phyloP scores from a whole-genome alignment of 2,888 invertebrate species.

The Schrankia costaestrigalis region DNA sequence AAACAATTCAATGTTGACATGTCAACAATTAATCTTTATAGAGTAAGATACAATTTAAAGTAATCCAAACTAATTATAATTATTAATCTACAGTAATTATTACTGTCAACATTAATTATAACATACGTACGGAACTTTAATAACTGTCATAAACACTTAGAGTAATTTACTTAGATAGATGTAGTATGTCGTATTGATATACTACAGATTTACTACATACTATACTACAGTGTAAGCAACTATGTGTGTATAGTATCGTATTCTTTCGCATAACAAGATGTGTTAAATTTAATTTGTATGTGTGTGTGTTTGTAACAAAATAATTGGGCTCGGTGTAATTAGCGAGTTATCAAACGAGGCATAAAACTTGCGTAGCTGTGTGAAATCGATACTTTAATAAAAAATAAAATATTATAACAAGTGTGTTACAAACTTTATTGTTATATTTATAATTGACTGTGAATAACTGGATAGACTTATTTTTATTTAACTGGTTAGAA shows the following conservation, averaged over 20 bases:
- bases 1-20: too few species aligned
- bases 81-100: too few species aligned
- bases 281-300: constrained; percentile 10
- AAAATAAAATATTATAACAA: constrained; percentile 39
- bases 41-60: too few species aligned
- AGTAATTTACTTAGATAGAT: constrained; percentile 7
- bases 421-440: constrained; percentile 22
- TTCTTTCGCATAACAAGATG: constrained; percentile 17
- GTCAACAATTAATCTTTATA: too few species aligned
- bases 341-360: constrained; percentile 58
- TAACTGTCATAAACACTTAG: constrained; percentile 1
- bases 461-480: too few species aligned
- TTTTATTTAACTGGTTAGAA: too few species aligned
- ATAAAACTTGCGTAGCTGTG: constrained; percentile 50
- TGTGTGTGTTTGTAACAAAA: constrained; percentile 31
- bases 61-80: too few species aligned
- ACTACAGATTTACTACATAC: too few species aligned
- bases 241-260: constrained; percentile 9
- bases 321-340: constrained; percentile 47
- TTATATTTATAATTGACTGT: constrained; percentile 23
- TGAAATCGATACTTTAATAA: constrained; percentile 52
- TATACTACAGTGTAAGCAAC: constrained; percentile 17
- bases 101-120: background rate
- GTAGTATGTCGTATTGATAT: too few species aligned
- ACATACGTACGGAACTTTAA: constrained; percentile 1